A percentile compares a stretch with the other conserved stretches of the same genome.
Evolutionary conservation across 2,888 invertebrate genomes (phyloP).

Genomic region (Philereme transversata): DNA sequence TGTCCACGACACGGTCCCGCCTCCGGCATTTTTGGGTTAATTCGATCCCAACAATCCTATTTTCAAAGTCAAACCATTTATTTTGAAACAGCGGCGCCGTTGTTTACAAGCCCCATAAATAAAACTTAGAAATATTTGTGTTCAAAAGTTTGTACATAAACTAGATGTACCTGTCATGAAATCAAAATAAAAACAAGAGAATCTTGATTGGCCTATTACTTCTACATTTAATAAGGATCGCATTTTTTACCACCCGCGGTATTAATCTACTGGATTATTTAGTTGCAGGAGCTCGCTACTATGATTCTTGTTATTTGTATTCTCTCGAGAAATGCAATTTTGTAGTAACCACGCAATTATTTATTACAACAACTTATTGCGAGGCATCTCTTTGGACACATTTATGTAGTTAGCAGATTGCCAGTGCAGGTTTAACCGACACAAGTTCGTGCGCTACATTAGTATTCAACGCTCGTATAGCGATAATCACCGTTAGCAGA

Average conservation of each 20-base stretch:
- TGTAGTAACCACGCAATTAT: constrained; percentile 8
- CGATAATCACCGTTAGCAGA: too few relatives aligned
- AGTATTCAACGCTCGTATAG: too few relatives aligned
- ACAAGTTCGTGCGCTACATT: too few relatives aligned
- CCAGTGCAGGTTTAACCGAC: too few relatives aligned
- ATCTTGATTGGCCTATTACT: constrained; percentile 10
- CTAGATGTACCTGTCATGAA: constrained; percentile 2
- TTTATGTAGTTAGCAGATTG: constrained; percentile 4
- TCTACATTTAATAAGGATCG: constrained; percentile 10
- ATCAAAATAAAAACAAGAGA: constrained; percentile 1
- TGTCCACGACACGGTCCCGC: constrained; percentile 27
- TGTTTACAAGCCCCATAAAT: neutral
- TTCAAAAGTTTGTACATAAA: neutral
- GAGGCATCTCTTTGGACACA: constrained; percentile 2
- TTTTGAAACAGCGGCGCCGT: neutral
- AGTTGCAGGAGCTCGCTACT: constrained; percentile 15
- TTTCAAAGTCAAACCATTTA: constrained; percentile 21
- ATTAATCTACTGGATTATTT: constrained; percentile 24
- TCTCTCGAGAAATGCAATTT: constrained; percentile 30
- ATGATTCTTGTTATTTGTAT: constrained; percentile 20
- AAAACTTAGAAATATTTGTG: too few relatives aligned
- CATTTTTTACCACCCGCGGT: constrained; percentile 19
- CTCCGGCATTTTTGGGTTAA: constrained; percentile 25
- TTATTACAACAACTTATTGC: constrained; percentile 25
- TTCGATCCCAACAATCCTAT: constrained; percentile 21